A percentile compares a stretch with the other conserved stretches of the same genome.
Conservation (phyloP, 2,888 invertebrate genomes). For the Hartigia nigra region DNA sequence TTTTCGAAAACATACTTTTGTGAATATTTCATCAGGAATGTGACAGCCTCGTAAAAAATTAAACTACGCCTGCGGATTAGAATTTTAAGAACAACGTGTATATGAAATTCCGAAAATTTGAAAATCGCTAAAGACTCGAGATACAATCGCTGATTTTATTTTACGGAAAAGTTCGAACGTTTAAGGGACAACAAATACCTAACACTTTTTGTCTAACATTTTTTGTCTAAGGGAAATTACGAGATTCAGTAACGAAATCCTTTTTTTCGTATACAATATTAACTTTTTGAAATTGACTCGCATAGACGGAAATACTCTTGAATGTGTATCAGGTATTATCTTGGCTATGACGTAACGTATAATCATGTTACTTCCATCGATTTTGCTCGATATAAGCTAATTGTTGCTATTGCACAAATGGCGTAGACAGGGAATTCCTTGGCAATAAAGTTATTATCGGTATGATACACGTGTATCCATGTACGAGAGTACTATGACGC, state of each 20-base stretch:
- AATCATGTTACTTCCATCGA: neutral
- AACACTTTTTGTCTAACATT: no score
- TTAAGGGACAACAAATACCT: neutral
- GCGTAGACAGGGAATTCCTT: neutral
- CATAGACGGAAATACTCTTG: no score
- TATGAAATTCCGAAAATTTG: neutral
- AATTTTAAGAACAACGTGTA: neutral
- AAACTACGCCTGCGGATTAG: neutral
- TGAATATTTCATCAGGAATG: neutral
- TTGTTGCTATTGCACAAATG: neutral
- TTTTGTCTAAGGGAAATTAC: neutral
- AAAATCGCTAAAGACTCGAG: neutral
- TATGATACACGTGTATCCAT: neutral
- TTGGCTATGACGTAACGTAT: neutral
- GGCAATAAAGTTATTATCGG: neutral
- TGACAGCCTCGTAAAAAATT: neutral
- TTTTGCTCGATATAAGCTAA: neutral
- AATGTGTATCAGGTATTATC: no score
- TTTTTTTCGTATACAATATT: neutral
- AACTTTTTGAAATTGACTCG: neutral
- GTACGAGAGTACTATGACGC: neutral
- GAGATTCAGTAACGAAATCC: neutral
- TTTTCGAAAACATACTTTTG: no score
- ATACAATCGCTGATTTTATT: neutral
- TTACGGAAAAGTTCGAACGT: neutral